Percentiles rank a stretch among this genome's conserved stretches.
Conservation (phyloP, 2,888 invertebrate species). For the Ectemnius continuus region DNA sequence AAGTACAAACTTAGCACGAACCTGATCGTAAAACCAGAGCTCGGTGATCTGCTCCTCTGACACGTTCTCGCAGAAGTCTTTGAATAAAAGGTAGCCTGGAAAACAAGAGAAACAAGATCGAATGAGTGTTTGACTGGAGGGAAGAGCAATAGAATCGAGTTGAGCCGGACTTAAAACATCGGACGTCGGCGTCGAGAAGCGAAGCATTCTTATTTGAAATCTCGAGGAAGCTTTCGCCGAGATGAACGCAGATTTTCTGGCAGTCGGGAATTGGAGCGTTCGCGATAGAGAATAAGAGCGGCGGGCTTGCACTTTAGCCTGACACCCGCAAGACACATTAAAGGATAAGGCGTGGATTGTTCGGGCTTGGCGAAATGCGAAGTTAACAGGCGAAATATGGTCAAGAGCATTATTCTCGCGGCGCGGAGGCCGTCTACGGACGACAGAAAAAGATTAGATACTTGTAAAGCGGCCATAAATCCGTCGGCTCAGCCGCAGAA, state of each 20-base stretch:
- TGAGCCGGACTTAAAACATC: neutral
- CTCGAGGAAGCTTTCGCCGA: too few species aligned
- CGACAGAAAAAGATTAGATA: slow-evolving; percentile 9
- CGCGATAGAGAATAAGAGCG: too few species aligned
- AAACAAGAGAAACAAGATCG: slow-evolving; percentile 60
- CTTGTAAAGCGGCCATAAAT: slow-evolving; percentile 4
- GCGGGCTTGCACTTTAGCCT: too few species aligned
- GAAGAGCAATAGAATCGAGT: neutral
- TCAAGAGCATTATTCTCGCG: neutral
- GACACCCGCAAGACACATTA: too few species aligned
- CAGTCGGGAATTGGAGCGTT: too few species aligned
- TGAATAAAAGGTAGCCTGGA: slow-evolving; percentile 98
- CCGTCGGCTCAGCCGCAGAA: neutral
- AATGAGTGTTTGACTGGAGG: slow-evolving; percentile 8
- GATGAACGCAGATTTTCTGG: too few species aligned
- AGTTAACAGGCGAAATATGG: neutral
- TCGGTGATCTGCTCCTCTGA: slow-evolving; percentile 98
- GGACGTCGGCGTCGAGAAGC: neutral
- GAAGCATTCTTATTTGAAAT: too few species aligned
- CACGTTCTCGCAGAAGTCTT: slow-evolving; percentile 98
- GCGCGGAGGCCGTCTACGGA: neutral
- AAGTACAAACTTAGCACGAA: slow-evolving; percentile 78
- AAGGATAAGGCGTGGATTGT: too few species aligned
- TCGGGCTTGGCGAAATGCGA: neutral
- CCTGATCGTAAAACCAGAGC: slow-evolving; percentile 99